phyloP scores from a whole-genome alignment of 2,797 vertebrate species.

The Cygnus olor region DNA sequence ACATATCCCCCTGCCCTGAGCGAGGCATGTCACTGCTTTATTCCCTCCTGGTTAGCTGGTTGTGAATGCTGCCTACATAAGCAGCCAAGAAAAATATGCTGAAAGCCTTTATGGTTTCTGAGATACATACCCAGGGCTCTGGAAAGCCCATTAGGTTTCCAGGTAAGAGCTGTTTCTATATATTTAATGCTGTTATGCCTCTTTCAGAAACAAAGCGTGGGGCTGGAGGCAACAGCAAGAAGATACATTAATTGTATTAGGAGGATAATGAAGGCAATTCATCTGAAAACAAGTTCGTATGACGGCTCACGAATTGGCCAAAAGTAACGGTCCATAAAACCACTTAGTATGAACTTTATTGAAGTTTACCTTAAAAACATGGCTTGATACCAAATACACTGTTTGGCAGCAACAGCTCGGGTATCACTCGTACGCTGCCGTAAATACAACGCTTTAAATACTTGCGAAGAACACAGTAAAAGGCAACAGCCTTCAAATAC shows the following conservation, averaged over 20 bases:
- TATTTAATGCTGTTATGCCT: neutral
- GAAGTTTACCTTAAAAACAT: slow-evolving; percentile 18
- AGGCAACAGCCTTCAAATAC: neutral
- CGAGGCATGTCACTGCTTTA: neutral
- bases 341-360: neutral
- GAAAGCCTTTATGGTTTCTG: neutral
- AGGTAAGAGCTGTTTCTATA: neutral
- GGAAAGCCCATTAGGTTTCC: neutral
- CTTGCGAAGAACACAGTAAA: neutral
- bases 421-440: neutral
- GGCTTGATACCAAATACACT: neutral
- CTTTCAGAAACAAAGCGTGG: neutral
- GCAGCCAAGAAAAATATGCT: neutral
- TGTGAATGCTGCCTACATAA: accelerated
- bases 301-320: slow-evolving; percentile 12
- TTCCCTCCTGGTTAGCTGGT: neutral
- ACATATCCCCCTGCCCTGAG: neutral
- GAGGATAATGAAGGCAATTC: slow-evolving; percentile 34
- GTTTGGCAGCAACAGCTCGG: neutral
- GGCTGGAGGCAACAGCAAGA: neutral
- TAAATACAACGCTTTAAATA: neutral
- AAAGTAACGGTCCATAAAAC: slow-evolving; percentile 54
- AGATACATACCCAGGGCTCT: neutral
- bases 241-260: slow-evolving; percentile 35
- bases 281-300: neutral